Base-by-base conservation (phyloP, 2,888 invertebrate genomes). In the Itoplectis maculator region DNA sequence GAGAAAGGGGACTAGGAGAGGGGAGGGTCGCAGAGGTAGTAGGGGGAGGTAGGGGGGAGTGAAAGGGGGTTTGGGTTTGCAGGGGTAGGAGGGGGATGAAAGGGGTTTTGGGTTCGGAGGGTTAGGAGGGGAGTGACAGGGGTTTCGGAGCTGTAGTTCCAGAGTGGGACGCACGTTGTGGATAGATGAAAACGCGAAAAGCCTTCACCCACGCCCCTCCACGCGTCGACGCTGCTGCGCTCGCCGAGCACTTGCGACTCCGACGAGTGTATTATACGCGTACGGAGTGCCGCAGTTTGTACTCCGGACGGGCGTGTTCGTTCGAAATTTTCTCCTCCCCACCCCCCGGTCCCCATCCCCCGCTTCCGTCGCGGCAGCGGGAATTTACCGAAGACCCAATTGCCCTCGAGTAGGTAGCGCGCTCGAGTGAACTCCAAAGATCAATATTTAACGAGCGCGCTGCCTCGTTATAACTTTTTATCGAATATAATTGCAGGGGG, bases 381-480 rank as follows among this genome's bases (percentile, higher is more conserved):
- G 29, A 72, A 72, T 56, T 72, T 59, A 23, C 59, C 72, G 47
- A 59, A 72, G 59, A 59, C 47, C 59, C 72, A 68, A 59, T 72
- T 72, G 23, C 29, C 23, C 35, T 72, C 59, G 72, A 45, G 29
- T 47, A 29, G 59, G 29, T 47, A 29, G 59, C 7, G 18, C 29
- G 42, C 72, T 51, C 59, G 59, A 72, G 47, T 45, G 42, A 59
- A 72, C 45, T 72, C 35, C 42, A 45, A 72, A 56, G 72, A 72
- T 72, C 72, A 72, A 72, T 59, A 72, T 72, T 72, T 59, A 72
- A 72, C 72, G 56, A 59, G 59, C 45, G 45, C 23, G 29, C 47
- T n/a, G 23, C 56, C 56, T 59, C 56, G 72, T 72, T 72, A 72
- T 72, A 59, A 72, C 59, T 56, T 72, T 72, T 65, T 65, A 65